These are phyloP conservation scores for Autographa pulchrina DNA, from an alignment of 2,888 invertebrate genomes.

Conservation along the genomic window DNA sequence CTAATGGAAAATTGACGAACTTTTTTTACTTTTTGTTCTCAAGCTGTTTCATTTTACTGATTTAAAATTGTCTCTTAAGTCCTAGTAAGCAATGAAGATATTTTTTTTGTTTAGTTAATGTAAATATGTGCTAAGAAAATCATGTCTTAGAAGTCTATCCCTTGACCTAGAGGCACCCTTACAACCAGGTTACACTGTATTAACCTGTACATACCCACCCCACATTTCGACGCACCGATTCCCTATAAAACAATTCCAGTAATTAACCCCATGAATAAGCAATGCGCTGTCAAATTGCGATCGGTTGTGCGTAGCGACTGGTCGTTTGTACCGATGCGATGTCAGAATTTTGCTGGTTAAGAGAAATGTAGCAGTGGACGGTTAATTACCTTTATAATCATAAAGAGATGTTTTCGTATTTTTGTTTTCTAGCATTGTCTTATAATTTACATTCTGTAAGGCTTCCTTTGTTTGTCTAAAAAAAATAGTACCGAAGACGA, in stretches of 20 bases:
- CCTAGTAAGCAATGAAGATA: too few relatives aligned
- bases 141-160: background rate
- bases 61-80: too few relatives aligned
- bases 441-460: too few relatives aligned
- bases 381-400: constrained; percentile 4
- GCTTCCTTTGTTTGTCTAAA: background rate
- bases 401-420: constrained; percentile 20
- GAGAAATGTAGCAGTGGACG: background rate
- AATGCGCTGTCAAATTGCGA: constrained; percentile 75
- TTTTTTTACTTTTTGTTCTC: too few relatives aligned
- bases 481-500: background rate
- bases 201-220: constrained; percentile 3
- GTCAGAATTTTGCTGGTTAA: background rate
- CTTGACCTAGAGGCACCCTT: background rate
- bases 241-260: constrained; percentile 69
- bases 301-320: constrained; percentile 47
- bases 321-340: background rate
- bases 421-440: background rate
- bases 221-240: constrained; percentile 17
- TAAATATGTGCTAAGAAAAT: too few relatives aligned
- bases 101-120: too few relatives aligned
- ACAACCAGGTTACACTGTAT: background rate
- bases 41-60: too few relatives aligned
- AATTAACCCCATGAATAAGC: constrained; percentile 82
- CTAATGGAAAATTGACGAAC: background rate